phyloP scores from a whole-genome alignment of 37 sponge, comb jelly and placozoan species.

The Cladorhizidae sp. region DNA sequence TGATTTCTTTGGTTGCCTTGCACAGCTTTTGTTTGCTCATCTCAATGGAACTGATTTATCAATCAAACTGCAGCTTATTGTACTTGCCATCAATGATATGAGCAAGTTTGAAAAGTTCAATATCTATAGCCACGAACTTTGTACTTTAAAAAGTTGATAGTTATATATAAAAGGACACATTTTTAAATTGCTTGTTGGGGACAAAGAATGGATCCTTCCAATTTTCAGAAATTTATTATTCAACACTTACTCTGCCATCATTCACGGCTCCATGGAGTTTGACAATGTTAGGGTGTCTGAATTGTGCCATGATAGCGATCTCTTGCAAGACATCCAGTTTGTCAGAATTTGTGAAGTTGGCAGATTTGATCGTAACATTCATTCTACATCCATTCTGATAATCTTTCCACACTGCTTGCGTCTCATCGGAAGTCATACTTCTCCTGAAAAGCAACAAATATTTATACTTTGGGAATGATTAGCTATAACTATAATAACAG shows the following conservation, averaged over 20 bases:
- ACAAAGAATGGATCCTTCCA: too few relatives aligned
- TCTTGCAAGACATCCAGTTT: slow-evolving; percentile 40
- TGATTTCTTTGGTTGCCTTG: too few relatives aligned
- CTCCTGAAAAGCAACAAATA: neutral
- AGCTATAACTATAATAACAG: neutral
- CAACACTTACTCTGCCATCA: neutral
- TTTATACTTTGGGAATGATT: neutral
- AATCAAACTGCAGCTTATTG: too few relatives aligned
- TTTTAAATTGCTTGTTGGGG: too few relatives aligned
- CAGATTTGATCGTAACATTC: neutral
- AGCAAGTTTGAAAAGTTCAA: too few relatives aligned
- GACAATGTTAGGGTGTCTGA: slow-evolving; percentile 54
- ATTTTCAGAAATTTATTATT: too few relatives aligned
- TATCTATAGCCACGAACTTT: too few relatives aligned
- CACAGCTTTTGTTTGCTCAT: too few relatives aligned
- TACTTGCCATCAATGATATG: too few relatives aligned
- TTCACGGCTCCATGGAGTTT: slow-evolving; percentile 35
- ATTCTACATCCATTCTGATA: neutral
- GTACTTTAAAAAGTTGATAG: too few relatives aligned
- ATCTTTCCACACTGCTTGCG: neutral
- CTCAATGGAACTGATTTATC: too few relatives aligned
- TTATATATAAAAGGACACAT: too few relatives aligned
- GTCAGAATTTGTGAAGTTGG: neutral
- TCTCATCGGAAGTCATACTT: neutral
- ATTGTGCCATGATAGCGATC: slow-evolving; percentile 58